These are phyloP conservation scores for Donacobius atricapilla DNA, from an alignment of 2,113 vertebrate species.

Conservation along the genomic window DNA sequence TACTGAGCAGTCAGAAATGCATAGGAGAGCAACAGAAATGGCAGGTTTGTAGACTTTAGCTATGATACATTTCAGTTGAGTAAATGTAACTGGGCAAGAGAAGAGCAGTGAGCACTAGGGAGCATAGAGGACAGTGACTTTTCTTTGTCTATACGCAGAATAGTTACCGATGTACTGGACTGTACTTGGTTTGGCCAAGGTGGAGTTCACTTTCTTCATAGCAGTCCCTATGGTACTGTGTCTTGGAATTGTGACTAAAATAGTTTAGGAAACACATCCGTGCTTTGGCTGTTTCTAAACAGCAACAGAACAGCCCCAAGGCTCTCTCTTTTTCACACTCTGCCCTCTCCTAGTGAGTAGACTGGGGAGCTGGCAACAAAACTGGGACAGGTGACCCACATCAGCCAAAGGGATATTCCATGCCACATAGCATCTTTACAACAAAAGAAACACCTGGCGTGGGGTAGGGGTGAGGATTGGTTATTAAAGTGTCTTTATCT, in stretches of 20 bases:
- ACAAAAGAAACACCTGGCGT: neutral
- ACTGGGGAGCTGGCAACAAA: neutral
- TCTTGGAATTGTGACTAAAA: neutral
- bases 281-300: neutral
- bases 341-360: neutral
- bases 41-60: neutral
- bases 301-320: neutral
- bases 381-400: neutral
- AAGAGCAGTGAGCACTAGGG: neutral
- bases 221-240: neutral
- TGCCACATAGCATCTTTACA: neutral
- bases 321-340: neutral
- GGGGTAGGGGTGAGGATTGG: neutral
- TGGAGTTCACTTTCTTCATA: neutral
- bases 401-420: neutral
- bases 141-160: neutral
- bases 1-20: neutral
- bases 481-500: neutral
- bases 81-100: neutral
- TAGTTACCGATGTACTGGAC: neutral
- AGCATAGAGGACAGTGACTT: neutral
- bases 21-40: neutral
- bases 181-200: neutral
- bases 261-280: neutral
- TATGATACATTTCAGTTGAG: neutral